Evolutionary conservation across 2,797 vertebrate species (phyloP), one percentile per base, ranked within the genome.

Genomic region (Spondyliosoma cantharus): DNA sequence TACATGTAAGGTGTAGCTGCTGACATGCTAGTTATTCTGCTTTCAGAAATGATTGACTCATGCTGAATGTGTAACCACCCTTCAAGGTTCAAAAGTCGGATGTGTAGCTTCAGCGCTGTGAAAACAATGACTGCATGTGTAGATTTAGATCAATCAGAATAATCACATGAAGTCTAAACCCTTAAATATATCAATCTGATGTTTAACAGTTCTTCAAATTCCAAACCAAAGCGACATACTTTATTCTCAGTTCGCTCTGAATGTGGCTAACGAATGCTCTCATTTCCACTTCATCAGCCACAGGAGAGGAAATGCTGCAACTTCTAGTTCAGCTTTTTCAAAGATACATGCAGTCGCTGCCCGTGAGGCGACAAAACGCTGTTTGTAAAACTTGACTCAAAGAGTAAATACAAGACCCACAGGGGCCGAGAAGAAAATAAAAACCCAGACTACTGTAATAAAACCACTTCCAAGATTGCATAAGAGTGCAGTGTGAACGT

Each of bases 11-110:
- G 7, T 76, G 42, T 27, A 32, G 25, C 4, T 37, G 6, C n/a
- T 49, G 50, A 76, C 37, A 19, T 4, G 25, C 24, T 43, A 37
- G 15, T 43, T 48, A 37, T 43, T 69, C 16, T 53, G 12, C 45
- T 69, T 62, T 84, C 17, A 67, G 29, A 66, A 74, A 74, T 72
- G 37, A 82, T 73, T 81, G 78, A 83, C 87, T 60, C 45, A 19
- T 29, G 25, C 80, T 80, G 24, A 76, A 74, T 71, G 25, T 76
- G 25, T 62, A 76, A 79, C 76, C 54, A 16, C 24, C 52, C 58
- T 48, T 63, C 68, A 24, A 74, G 74, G 76, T 79, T 74, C 50
- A 83, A 76, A 78, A 58, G 48, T 74, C 61, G 50, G 22, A 49
- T 27, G 27, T 56, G 32, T 24, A 17, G 62, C 56, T 64, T 32